Evolutionary conservation across 2,888 invertebrate genomes (phyloP), one percentile per base, ranked within the genome.

Genomic region (Papilio gigon): DNA sequence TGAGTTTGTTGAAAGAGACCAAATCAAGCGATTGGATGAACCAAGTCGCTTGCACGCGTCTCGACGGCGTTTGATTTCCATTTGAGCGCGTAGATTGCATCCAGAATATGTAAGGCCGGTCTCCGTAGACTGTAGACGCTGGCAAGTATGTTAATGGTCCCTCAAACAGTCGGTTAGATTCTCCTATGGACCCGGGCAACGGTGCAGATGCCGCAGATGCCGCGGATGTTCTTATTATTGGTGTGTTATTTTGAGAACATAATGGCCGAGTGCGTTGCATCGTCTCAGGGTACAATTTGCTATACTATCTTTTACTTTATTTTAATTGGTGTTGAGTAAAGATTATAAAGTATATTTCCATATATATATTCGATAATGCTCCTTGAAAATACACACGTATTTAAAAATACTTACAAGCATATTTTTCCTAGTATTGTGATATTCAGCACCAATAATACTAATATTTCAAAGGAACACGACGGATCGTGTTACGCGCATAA

Each of bases 151-250:
- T 72, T 76, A 78, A 79, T 77, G 74, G 62, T 17, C 50, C 59
- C 60, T 71, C 73, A 68, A 64, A 67, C 70, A 74, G 81, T 84
- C 81, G 85, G n/a, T n/a, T 83, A 83, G n/a, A n/a, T n/a, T 44
- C 8, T 14, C 8, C 20, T 81, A 84, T 82, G 71, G 67, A 62
- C 44, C 61, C 47, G 40, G 65, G 65, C 58, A 22, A 62, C 61
- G 61, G 22, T 59, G 37, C 65, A 65, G 65, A 44, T 61, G 50
- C 35, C 25, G n/a, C 20, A 60, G 12, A 37, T 20, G 35, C 33
- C 35, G 33, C 20, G 47, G 35, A 37, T 56, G 56, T 40, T 35
- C 22, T 65, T 53, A 53, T 53, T 65, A 40, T 47, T 62, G 14
- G 5, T 33, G 33, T 17, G 14, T 53, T 40, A 53, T 30, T 6